phyloP scores from a whole-genome alignment of 1,140 invertebrate genomes.

The Temnothorax nylanderi region DNA sequence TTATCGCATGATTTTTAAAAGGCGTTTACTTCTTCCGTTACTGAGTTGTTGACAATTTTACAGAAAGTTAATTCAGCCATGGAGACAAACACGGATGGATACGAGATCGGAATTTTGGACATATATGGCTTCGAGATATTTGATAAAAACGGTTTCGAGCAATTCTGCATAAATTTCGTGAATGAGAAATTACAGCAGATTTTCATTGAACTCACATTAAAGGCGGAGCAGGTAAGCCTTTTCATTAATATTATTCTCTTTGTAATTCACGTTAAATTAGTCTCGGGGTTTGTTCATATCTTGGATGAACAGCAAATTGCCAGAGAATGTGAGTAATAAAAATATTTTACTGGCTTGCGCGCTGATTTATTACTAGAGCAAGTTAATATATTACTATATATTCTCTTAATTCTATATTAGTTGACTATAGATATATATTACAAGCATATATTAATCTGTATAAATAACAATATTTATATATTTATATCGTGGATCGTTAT shows the following conservation, averaged over 20 bases:
- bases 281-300: background rate
- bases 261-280: background rate
- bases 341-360: constrained; percentile 7
- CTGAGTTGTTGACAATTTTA: constrained; percentile 62
- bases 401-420: constrained; percentile 45
- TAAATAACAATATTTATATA: constrained; percentile 58
- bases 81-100: constrained; percentile 85
- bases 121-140: constrained; percentile 93
- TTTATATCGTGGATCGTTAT: constrained; percentile 6
- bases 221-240: constrained; percentile 88
- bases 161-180: constrained; percentile 98
- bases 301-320: background rate
- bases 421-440: constrained; percentile 23
- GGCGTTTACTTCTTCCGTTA: background rate
- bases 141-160: constrained; percentile 92
- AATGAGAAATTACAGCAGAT: constrained; percentile 94
- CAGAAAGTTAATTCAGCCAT: constrained; percentile 89
- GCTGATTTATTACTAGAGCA: constrained; percentile 10
- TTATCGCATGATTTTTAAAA: background rate
- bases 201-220: constrained; percentile 92
- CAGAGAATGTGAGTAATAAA: background rate
- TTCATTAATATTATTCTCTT: background rate
- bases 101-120: constrained; percentile 88
- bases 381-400: constrained; percentile 41
- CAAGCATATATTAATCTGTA: constrained; percentile 60